Base-by-base conservation (phyloP, 2,113 vertebrate species). In the Leucosticte australis region DNA sequence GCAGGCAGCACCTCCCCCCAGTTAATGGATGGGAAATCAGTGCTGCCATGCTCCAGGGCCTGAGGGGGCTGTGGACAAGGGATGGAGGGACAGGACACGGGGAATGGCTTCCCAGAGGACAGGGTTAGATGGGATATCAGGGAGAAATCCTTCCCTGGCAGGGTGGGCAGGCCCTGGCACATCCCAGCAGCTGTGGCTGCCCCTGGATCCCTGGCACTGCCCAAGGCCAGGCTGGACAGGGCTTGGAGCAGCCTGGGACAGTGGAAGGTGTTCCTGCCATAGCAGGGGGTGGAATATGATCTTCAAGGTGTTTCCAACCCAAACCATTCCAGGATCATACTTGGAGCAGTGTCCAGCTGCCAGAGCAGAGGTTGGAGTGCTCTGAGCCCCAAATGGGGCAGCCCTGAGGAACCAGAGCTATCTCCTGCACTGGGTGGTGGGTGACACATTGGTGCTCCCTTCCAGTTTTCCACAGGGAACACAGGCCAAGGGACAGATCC, bases 201-300 rank as follows among this genome's bases (percentile, higher is more conserved):
- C 31, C 57, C 67, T 63, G 41, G 11, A 89, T 74, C 68, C 77
- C 37, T 81, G 33, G 52, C 0, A 57, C 18, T 44, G 52, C 0
- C 42, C 86, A 18, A 69, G 74, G 28, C 28, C 47, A 46, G 56
- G 10, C 0, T 88, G 74, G 39, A 37, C 0, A 0, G 15, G 10
- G 7, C 4, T 79, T 9, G 50, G 35, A 65, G 59, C 59, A 35
- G 0, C 27, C 42, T 67, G 52, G 52, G 8, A 1, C 0, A 6
- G 4, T 52, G 69, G 52, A 0, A 75, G 10, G 13, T n/a, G 37
- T 44, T 22, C 26, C 57, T 49, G 35, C n/a, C 35, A 1, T 28
- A 50, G 42, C 42, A 49, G 49, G 9, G 50, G 12, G 0, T n/a
- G 33, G 53, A 13, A 60, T 26, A 9, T 39, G 37, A 24, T 4